These are phyloP conservation scores for Xestia rhomboidea DNA, from an alignment of 2,888 invertebrate species.

Conservation along the genomic window DNA sequence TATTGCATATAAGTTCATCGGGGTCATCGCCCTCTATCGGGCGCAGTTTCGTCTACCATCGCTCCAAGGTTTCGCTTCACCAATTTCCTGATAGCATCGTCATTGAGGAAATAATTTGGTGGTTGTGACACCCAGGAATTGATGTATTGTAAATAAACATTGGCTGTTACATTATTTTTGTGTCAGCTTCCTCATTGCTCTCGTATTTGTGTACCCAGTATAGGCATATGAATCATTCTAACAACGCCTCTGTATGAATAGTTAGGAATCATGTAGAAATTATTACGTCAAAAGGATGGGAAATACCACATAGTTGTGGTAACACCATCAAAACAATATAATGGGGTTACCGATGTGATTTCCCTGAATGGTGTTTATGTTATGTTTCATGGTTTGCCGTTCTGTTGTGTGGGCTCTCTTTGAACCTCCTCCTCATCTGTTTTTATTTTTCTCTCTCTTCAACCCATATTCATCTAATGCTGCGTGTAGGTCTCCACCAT, in stretches of 20 bases:
- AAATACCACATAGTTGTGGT: neutral
- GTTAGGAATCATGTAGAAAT: constrained; percentile 13
- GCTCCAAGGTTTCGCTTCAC: constrained; percentile 48
- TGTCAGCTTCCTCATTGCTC: constrained; percentile 33
- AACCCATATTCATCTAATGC: neutral
- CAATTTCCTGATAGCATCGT: constrained; percentile 54
- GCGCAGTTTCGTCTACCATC: constrained; percentile 50
- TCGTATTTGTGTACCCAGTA: neutral
- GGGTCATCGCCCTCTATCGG: constrained; percentile 52
- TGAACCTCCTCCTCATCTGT: neutral
- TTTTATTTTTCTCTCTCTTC: neutral
- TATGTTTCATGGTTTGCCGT: neutral
- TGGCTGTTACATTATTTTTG: constrained; percentile 18
- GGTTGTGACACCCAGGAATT: constrained; percentile 34
- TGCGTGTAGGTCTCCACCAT: neutral
- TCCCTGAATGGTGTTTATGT: neutral
- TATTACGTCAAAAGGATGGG: neutral
- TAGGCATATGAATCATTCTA: neutral
- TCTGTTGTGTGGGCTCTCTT: neutral
- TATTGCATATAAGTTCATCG: constrained; percentile 33
- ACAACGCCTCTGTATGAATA: neutral
- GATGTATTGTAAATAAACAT: constrained; percentile 42
- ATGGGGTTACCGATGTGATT: neutral
- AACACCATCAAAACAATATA: neutral
- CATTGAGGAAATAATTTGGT: constrained; percentile 53